Conservation (phyloP, 1,140 invertebrate species). For the Leptopilina boulardi region DNA sequence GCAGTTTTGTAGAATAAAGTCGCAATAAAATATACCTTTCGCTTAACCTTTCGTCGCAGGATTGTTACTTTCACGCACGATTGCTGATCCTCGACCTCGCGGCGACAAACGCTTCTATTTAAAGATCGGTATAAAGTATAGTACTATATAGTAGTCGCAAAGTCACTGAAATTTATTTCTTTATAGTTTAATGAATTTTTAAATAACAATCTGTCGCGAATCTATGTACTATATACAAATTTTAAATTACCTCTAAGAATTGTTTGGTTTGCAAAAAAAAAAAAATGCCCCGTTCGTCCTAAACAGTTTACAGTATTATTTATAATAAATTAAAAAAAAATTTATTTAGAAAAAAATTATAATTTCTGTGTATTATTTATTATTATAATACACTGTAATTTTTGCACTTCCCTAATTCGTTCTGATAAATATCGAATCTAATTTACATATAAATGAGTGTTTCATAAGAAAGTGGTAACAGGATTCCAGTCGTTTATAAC, state of each 20-base stretch:
- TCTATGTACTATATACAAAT: neutral
- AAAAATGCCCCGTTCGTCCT: neutral
- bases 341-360: too few relatives aligned
- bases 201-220: neutral
- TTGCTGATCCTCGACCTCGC: slow-evolving; percentile 44
- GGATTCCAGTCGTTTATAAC: too few relatives aligned
- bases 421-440: too few relatives aligned
- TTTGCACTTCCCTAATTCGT: too few relatives aligned
- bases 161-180: neutral
- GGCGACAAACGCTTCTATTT: slow-evolving; percentile 55
- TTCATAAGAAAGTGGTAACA: too few relatives aligned
- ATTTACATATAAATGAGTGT: too few relatives aligned
- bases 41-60: slow-evolving; percentile 52
- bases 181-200: neutral
- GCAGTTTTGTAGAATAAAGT: slow-evolving; percentile 2
- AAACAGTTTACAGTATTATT: too few relatives aligned
- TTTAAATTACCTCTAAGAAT: neutral
- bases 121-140: slow-evolving; percentile 49
- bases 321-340: too few relatives aligned
- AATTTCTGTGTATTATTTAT: too few relatives aligned
- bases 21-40: slow-evolving; percentile 45
- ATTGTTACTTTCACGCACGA: slow-evolving; percentile 54
- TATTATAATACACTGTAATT: too few relatives aligned
- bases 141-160: neutral
- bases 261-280: neutral